Evolutionary conservation across 2,888 invertebrate genomes (phyloP).

Genomic region (Mactromeris polynyma): DNA sequence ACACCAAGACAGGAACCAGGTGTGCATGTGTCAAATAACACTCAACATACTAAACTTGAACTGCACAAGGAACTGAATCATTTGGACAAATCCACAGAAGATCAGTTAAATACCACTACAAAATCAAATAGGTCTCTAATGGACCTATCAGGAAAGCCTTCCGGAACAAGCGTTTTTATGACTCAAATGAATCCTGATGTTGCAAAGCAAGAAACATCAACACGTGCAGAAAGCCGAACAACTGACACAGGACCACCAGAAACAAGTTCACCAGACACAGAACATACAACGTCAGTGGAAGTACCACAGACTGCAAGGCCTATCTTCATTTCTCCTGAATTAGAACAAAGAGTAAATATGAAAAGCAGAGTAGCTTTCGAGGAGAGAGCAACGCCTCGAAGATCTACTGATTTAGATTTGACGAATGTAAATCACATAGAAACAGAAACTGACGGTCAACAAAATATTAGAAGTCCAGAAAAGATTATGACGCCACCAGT

Average conservation of each 20-base stretch:
- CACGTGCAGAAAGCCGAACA: neutral
- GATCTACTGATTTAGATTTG: constrained; percentile 7
- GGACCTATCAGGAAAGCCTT: neutral
- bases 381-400: neutral
- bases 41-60: neutral
- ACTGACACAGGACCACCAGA: neutral
- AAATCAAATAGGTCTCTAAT: neutral
- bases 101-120: neutral
- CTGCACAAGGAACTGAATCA: neutral
- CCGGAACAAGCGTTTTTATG: neutral
- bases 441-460: neutral
- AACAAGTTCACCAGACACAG: neutral
- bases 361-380: constrained; percentile 41
- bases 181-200: constrained; percentile 21
- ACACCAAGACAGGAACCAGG: neutral
- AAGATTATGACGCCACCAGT: neutral
- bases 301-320: constrained; percentile 52
- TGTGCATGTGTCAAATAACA: neutral
- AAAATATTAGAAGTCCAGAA: neutral
- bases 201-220: neutral
- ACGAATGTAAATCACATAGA: neutral
- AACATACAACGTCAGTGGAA: neutral
- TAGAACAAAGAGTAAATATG: constrained; percentile 41
- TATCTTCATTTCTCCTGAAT: constrained; percentile 51
- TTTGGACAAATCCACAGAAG: neutral